Percentiles rank a stretch among this genome's conserved stretches.
These are phyloP conservation scores for Rhagonycha fulva DNA, from an alignment of 2,888 invertebrate species.

Conservation along the genomic window DNA sequence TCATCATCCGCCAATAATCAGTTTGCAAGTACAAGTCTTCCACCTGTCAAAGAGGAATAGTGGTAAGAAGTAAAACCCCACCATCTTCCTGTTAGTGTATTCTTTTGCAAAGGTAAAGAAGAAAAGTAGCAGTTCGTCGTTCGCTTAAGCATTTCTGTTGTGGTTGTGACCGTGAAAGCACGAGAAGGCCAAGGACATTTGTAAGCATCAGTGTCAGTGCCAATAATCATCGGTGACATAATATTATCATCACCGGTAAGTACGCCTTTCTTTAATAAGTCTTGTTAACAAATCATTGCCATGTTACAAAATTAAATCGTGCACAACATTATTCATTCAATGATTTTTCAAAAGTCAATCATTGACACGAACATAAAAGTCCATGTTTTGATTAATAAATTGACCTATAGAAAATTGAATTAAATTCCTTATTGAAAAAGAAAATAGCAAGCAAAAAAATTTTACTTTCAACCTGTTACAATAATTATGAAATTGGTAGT, in stretches of 20 bases:
- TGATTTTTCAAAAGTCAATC: background rate
- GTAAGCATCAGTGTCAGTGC: slow-evolving; percentile 48
- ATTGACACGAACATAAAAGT: background rate
- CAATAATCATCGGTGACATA: slow-evolving; percentile 33
- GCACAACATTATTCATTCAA: background rate
- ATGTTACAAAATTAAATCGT: background rate
- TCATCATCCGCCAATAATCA: slow-evolving; percentile 44
- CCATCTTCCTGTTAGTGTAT: slow-evolving; percentile 42
- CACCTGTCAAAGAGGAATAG: slow-evolving; percentile 49
- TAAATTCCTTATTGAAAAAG: background rate
- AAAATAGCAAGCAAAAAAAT: background rate
- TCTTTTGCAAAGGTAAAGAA: slow-evolving; percentile 43
- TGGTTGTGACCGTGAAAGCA: slow-evolving; percentile 55
- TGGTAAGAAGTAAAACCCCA: slow-evolving; percentile 45
- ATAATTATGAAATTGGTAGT: background rate
- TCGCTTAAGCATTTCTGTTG: slow-evolving; percentile 55
- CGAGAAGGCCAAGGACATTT: slow-evolving; percentile 52
- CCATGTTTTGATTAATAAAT: background rate
- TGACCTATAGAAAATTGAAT: background rate
- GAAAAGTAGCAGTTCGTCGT: slow-evolving; percentile 55
- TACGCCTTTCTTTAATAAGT: background rate
- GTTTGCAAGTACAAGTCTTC: slow-evolving; percentile 43
- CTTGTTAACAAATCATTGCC: background rate
- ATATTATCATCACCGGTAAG: background rate
- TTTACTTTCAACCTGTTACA: background rate